These are phyloP conservation scores for Girardia tigrina DNA, from an alignment of 2,888 invertebrate species.

Conservation along the genomic window DNA sequence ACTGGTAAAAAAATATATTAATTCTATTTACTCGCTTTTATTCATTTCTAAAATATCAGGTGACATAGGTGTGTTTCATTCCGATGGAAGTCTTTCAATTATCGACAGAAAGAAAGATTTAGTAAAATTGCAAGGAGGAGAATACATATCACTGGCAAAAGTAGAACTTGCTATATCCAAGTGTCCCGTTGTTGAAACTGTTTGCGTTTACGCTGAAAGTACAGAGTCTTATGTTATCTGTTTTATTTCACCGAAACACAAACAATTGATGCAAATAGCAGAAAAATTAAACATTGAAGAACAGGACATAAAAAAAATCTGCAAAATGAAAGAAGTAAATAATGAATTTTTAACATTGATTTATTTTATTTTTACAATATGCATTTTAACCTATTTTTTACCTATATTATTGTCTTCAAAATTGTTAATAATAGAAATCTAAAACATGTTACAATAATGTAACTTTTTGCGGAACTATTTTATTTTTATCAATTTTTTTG, in stretches of 20 bases:
- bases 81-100: constrained; percentile 83
- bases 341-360: neutral
- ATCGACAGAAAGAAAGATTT: constrained; percentile 98
- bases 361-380: neutral
- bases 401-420: no score
- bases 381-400: no score
- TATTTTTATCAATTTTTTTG: no score
- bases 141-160: constrained; percentile 90
- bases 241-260: constrained; percentile 58
- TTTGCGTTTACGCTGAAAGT: constrained; percentile 86
- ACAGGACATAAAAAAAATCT: constrained; percentile 59
- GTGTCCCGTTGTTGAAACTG: constrained; percentile 81
- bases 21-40: neutral
- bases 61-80: constrained; percentile 81
- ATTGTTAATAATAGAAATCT: no score
- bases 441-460: no score
- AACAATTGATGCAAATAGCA: constrained; percentile 57
- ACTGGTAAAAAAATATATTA: constrained; percentile 52
- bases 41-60: constrained; percentile 52
- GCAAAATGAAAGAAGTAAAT: constrained; percentile 74
- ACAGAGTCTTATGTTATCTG: constrained; percentile 53
- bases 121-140: constrained; percentile 89
- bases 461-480: no score
- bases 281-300: constrained; percentile 55
- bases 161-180: constrained; percentile 88